phyloP scores from a whole-genome alignment of 2,113 vertebrate species.

The Sitta europaea region DNA sequence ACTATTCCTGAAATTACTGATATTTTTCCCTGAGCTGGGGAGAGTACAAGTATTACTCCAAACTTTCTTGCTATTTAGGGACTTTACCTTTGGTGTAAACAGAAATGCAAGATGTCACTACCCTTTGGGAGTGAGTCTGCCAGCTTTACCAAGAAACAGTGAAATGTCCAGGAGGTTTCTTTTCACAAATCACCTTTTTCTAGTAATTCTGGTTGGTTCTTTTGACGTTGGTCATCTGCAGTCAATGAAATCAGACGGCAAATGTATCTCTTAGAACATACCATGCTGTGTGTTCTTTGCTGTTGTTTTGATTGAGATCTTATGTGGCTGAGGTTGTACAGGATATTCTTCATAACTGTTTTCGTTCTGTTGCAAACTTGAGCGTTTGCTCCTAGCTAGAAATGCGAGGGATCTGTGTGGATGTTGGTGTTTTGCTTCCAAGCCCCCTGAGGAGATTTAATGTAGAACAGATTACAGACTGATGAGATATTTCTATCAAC shows the following conservation, averaged over 20 bases:
- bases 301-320: constrained; percentile 20
- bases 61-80: neutral
- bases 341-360: neutral
- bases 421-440: neutral
- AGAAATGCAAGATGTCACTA: neutral
- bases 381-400: neutral
- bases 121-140: neutral
- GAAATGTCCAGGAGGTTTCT: neutral
- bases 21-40: neutral
- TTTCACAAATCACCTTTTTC: neutral
- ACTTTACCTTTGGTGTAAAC: neutral
- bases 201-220: neutral
- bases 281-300: neutral
- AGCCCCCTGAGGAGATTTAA: constrained; percentile 37
- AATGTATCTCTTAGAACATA: neutral
- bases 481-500: constrained; percentile 1
- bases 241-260: neutral
- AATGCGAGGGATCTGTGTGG: neutral
- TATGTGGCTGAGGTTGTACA: neutral
- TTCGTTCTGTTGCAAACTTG: neutral
- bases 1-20: neutral
- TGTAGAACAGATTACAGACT: constrained; percentile 37
- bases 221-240: neutral
- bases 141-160: neutral
- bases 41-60: neutral